Percentiles rank a stretch among this genome's conserved stretches.
Evolutionary conservation across 2,888 invertebrate genomes (phyloP).

Genomic region (Acleris emargana): DNA sequence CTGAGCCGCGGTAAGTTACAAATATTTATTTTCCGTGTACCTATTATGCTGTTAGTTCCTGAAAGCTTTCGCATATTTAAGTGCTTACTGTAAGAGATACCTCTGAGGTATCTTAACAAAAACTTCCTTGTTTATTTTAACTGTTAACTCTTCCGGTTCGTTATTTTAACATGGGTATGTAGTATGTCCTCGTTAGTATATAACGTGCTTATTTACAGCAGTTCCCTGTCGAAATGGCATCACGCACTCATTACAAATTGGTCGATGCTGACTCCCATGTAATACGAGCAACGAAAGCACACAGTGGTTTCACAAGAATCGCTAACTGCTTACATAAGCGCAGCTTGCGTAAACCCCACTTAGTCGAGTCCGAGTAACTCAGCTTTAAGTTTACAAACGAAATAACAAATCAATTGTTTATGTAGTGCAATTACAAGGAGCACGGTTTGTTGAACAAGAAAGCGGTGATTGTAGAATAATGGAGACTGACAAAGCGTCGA

Average conservation of each 20-base stretch:
- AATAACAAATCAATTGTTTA: slow-evolving; percentile 62
- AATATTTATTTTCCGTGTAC: background rate
- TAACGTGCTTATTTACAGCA: background rate
- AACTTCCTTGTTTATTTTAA: slow-evolving; percentile 23
- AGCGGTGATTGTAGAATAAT: slow-evolving; percentile 49
- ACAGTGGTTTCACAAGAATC: slow-evolving; percentile 72
- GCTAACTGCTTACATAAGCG: slow-evolving; percentile 76
- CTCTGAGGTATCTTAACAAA: background rate
- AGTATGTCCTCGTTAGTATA: too few relatives aligned
- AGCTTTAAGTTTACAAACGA: slow-evolving; percentile 72
- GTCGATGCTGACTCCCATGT: slow-evolving; percentile 57
- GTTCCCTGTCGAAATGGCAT: slow-evolving; percentile 48
- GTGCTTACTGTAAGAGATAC: slow-evolving; percentile 1
- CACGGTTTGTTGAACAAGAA: slow-evolving; percentile 13
- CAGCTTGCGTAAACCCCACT: slow-evolving; percentile 74
- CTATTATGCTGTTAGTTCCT: slow-evolving; percentile 7
- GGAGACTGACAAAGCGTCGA: slow-evolving; percentile 67
- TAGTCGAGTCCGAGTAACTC: slow-evolving; percentile 65
- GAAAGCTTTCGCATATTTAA: slow-evolving; percentile 28
- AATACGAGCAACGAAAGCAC: slow-evolving; percentile 68
- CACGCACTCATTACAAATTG: slow-evolving; percentile 59
- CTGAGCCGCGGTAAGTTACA: background rate
- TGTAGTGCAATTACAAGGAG: slow-evolving; percentile 46
- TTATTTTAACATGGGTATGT: too few relatives aligned
- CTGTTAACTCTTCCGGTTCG: background rate